Percentiles rank a stretch among this genome's conserved stretches.
These are phyloP conservation scores for Mionectes macconnelli DNA, from an alignment of 2,113 vertebrate genomes.

Conservation along the genomic window DNA sequence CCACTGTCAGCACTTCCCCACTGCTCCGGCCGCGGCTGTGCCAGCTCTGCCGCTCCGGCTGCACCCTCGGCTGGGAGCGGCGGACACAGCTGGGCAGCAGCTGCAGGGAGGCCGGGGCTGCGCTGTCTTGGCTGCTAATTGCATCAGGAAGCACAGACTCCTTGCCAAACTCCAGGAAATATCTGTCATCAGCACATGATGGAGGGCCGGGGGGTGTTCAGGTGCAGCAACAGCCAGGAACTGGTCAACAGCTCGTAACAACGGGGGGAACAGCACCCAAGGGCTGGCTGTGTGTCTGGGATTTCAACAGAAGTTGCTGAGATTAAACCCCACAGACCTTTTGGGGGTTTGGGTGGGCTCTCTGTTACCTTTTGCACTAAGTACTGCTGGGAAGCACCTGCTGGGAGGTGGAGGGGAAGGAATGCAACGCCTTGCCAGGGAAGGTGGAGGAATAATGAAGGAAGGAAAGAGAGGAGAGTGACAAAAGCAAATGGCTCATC, in stretches of 20 bases:
- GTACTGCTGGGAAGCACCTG: neutral
- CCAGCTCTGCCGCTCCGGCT: neutral
- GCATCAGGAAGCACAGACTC: neutral
- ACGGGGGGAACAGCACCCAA: fast-evolving
- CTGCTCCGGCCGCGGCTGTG: neutral
- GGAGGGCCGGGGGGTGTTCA: neutral
- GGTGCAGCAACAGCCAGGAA: neutral
- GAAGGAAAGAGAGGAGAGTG: neutral
- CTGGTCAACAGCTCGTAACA: neutral
- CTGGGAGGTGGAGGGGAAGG: neutral
- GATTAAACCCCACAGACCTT: neutral
- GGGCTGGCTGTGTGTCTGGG: neutral
- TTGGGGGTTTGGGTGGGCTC: fast-evolving
- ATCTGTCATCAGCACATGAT: fast-evolving
- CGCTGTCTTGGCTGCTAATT: neutral
- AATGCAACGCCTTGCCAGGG: neutral
- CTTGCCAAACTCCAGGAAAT: neutral
- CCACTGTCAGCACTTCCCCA: neutral
- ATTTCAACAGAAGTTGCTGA: neutral
- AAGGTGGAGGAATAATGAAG: fast-evolving
- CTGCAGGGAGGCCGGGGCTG: neutral
- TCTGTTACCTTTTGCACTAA: neutral
- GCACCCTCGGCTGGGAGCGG: neutral
- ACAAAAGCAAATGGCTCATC: neutral
- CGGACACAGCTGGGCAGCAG: neutral